Conservation (phyloP, 2,113 vertebrate genomes). For the Ameiurus melas region DNA sequence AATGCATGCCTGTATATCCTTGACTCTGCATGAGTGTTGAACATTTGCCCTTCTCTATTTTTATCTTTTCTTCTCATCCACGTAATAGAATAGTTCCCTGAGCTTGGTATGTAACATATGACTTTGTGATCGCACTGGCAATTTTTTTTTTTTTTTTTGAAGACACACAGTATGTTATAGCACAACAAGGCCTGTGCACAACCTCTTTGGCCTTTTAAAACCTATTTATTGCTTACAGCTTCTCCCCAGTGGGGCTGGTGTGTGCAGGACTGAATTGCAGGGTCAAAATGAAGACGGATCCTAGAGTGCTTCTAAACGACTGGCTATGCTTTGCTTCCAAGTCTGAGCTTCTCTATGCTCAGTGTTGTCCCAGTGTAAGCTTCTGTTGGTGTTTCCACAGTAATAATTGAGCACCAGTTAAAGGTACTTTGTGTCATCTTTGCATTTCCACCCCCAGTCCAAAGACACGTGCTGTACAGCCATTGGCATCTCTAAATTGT, state of each 20-base stretch:
- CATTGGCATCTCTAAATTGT: too few relatives aligned
- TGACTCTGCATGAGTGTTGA: neutral
- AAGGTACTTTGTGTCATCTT: neutral
- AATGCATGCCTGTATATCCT: neutral
- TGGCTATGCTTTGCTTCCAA: neutral
- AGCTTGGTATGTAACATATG: conserved; percentile 54
- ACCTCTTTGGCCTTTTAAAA: conserved; percentile 50
- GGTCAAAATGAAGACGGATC: conserved; percentile 47
- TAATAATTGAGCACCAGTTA: neutral
- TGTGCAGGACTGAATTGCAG: conserved; percentile 36
- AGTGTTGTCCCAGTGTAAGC: neutral
- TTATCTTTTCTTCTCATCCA: neutral
- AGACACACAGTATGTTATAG: conserved; percentile 55
- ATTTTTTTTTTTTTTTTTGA: conserved; percentile 36
- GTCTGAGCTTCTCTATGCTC: neutral
- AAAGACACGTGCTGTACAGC: too few relatives aligned
- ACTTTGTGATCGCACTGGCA: conserved; percentile 55
- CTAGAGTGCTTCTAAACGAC: conserved; percentile 42
- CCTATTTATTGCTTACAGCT: conserved; percentile 44
- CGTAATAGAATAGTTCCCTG: conserved; percentile 27
- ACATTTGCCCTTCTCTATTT: conserved; percentile 6
- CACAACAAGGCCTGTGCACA: conserved; percentile 51
- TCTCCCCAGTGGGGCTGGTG: conserved; percentile 48
- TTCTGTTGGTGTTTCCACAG: neutral
- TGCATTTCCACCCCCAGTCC: neutral